Percentiles rank a stretch among this genome's conserved stretches.
Conservation (phyloP, 2,888 invertebrate genomes). For the Drosophila picticornis region DNA sequence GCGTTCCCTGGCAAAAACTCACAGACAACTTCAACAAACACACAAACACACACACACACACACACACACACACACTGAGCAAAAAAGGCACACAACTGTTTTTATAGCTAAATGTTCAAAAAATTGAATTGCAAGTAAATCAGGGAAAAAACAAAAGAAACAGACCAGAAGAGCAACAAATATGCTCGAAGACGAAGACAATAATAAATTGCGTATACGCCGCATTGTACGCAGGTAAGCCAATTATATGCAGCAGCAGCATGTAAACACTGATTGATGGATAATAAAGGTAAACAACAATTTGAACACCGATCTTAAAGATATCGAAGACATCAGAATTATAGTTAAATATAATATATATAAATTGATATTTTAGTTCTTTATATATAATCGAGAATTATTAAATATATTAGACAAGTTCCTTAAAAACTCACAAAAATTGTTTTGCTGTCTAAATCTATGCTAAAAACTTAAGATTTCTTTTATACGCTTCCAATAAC, state of each 20-base stretch:
- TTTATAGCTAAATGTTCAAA: slow-evolving; percentile 65
- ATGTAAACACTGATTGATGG: slow-evolving; percentile 7
- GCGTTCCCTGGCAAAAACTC: slow-evolving; percentile 74
- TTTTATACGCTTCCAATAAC: neutral
- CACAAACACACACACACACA: slow-evolving; percentile 20
- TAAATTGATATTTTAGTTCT: neutral
- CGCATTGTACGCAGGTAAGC: slow-evolving; percentile 36
- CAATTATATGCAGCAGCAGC: slow-evolving; percentile 26
- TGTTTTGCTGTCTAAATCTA: neutral
- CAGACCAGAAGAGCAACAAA: slow-evolving; percentile 26
- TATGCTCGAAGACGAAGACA: slow-evolving; percentile 3
- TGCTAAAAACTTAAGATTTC: neutral
- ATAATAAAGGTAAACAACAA: neutral
- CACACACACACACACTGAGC: slow-evolving; percentile 1
- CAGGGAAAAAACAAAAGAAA: neutral
- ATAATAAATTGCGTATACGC: slow-evolving; percentile 73
- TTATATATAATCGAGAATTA: neutral
- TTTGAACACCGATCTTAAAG: neutral
- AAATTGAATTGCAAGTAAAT: slow-evolving; percentile 74
- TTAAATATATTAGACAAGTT: neutral
- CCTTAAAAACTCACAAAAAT: rapidly evolving
- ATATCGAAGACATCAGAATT: too few species aligned
- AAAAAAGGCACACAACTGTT: slow-evolving; percentile 48
- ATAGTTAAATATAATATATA: too few species aligned
- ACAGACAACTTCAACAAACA: slow-evolving; percentile 24